Conservation (phyloP, 2,888 invertebrate species). For the Beris chalybata region DNA sequence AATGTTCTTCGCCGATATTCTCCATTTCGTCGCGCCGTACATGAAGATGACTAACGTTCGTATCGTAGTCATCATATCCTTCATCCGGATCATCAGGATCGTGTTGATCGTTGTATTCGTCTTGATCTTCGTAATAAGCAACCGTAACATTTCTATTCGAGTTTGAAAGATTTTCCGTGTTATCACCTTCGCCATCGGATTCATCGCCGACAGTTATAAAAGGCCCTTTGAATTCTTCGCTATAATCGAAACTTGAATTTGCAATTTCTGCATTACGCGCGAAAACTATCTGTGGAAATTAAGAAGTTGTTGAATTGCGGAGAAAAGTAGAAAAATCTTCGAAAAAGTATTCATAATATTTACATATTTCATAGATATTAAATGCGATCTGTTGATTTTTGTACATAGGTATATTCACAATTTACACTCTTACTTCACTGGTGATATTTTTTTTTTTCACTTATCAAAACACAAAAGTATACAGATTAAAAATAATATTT, state of each 20-base stretch:
- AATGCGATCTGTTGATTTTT: no score
- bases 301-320: not conserved
- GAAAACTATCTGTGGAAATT: slow-evolving; percentile 1
- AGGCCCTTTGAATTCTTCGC: slow-evolving; percentile 14
- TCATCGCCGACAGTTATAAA: slow-evolving; percentile 27
- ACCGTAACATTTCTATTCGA: not conserved
- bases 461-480: no score
- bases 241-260: slow-evolving; percentile 2
- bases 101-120: no score
- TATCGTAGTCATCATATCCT: slow-evolving; percentile 24
- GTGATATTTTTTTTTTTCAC: no score
- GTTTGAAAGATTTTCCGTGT: not conserved
- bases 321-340: not conserved
- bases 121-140: no score
- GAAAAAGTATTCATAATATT: slow-evolving; percentile 13
- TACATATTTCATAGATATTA: slow-evolving; percentile 1
- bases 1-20: not conserved
- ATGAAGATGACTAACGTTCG: slow-evolving; percentile 12
- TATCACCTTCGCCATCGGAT: not conserved
- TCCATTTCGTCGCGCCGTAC: not conserved
- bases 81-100: slow-evolving; percentile 5
- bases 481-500: no score
- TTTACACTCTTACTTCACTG: no score
- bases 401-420: no score
- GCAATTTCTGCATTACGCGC: slow-evolving; percentile 16